Conservation (phyloP, 2,113 vertebrate species). For the Willisornis vidua region DNA sequence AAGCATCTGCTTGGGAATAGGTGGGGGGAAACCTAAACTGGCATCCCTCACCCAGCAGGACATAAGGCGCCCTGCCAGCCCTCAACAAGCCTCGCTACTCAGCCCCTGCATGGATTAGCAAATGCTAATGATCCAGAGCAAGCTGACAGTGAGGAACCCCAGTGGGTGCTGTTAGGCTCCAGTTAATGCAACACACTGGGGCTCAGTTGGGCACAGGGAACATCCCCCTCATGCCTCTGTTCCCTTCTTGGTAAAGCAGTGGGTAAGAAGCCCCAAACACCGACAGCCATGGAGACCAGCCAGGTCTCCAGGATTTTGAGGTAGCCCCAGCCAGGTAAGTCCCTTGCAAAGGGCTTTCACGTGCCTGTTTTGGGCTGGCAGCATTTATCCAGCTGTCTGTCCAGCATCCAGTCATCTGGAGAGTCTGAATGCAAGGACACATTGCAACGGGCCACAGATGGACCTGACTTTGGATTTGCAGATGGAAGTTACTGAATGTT, state of each 20-base stretch:
- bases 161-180: background rate
- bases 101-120: background rate
- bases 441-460: background rate
- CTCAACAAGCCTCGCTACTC: background rate
- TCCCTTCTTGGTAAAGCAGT: background rate
- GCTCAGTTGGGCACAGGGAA: background rate
- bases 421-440: background rate
- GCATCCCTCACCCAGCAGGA: fast-evolving
- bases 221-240: background rate
- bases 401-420: background rate
- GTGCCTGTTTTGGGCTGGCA: background rate
- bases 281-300: background rate
- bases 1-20: background rate
- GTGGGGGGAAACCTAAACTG: background rate
- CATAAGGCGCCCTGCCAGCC: fast-evolving
- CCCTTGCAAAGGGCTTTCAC: background rate
- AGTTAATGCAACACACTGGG: background rate
- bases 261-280: background rate
- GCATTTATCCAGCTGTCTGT: background rate
- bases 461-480: background rate
- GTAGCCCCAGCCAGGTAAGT: background rate
- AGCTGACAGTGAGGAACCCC: background rate
- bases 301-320: background rate
- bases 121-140: background rate
- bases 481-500: background rate